Conservation (phyloP, 2,113 vertebrate species). For the Micromys minutus region DNA sequence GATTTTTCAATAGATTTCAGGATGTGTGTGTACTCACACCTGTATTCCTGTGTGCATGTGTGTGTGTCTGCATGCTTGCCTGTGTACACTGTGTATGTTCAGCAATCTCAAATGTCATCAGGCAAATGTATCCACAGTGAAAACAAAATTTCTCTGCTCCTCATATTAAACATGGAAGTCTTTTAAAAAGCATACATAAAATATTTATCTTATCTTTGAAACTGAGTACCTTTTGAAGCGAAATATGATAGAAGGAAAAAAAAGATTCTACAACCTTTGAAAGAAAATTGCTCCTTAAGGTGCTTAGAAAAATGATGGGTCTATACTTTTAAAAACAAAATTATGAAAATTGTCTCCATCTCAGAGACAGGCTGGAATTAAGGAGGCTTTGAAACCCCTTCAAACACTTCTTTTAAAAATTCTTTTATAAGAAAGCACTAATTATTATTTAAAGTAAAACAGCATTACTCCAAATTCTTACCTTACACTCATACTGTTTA, state of each 20-base stretch:
- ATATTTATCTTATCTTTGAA: conserved; percentile 57
- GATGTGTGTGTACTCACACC: not conserved
- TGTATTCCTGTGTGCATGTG: not conserved
- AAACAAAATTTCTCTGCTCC: not conserved
- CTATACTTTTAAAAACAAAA: conserved; percentile 61
- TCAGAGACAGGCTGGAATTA: conserved; percentile 53
- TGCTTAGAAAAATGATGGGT: conserved; percentile 40
- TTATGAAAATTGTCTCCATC: conserved; percentile 23
- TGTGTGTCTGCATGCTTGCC: not conserved
- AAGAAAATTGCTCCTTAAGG: conserved; percentile 55
- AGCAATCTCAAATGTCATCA: not conserved
- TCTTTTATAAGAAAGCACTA: not conserved
- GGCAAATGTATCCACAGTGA: not conserved
- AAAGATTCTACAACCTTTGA: conserved; percentile 45
- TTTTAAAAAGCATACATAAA: conserved; percentile 50
- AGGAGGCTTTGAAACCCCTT: conserved; percentile 44
- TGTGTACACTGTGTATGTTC: not conserved
- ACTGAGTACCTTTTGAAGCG: conserved; percentile 45
- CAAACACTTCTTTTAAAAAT: conserved; percentile 20
- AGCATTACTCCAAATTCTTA: conserved; percentile 13
- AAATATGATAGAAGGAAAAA: not conserved
- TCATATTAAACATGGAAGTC: conserved; percentile 6
- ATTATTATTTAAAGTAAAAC: conserved; percentile 67
- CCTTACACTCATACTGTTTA: conserved; percentile 26
- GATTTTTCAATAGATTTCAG: not conserved